A percentile compares a stretch with the other conserved stretches of the same genome.
phyloP scores from a whole-genome alignment of 2,113 vertebrate species.

The Callocephalon fimbriatum region DNA sequence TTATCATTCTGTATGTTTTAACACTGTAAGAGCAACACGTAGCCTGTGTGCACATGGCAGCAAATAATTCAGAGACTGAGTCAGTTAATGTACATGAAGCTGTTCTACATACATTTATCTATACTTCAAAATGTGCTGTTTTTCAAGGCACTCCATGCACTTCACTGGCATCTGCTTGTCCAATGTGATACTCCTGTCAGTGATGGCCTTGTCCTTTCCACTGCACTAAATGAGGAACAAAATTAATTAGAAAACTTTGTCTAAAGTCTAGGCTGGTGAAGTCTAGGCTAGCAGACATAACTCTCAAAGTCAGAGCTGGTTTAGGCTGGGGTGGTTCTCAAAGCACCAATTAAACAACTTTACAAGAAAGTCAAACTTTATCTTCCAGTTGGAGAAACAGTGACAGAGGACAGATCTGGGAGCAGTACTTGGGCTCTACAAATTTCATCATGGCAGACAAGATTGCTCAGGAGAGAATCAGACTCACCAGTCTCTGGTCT shows the following conservation, averaged over 20 bases:
- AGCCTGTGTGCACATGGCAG: background rate
- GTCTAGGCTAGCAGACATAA: background rate
- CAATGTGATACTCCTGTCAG: background rate
- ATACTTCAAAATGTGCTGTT: background rate
- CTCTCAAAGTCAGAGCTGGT: background rate
- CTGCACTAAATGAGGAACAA: background rate
- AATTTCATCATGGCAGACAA: background rate
- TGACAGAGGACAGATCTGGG: background rate
- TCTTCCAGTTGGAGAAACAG: background rate
- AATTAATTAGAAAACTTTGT: background rate
- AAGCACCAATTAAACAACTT: background rate
- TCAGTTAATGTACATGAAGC: background rate
- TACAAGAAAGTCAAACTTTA: background rate
- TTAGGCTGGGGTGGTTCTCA: background rate
- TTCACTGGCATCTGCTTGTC: background rate
- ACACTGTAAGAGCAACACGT: background rate
- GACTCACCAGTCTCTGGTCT: background rate
- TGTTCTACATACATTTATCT: background rate
- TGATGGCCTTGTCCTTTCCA: background rate
- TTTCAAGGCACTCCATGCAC: background rate
- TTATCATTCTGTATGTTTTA: slow-evolving; percentile 8
- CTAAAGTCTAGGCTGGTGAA: background rate
- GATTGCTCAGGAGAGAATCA: background rate
- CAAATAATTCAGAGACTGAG: slow-evolving; percentile 7
- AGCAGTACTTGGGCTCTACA: background rate